These are phyloP conservation scores for Hydrolagus colliei DNA, from an alignment of 2,797 vertebrate genomes.

Conservation along the genomic window DNA sequence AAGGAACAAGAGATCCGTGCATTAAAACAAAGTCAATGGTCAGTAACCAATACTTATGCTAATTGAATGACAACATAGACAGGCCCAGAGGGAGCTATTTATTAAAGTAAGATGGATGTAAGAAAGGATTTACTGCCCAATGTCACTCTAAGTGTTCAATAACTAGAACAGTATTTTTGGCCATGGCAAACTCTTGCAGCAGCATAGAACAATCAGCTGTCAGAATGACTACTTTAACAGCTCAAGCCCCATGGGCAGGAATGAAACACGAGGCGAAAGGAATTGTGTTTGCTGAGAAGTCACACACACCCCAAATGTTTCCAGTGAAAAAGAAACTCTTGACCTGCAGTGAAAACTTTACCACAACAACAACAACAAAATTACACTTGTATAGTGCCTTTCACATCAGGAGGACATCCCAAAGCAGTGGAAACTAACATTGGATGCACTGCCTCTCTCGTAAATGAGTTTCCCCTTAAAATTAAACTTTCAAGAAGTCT, in stretches of 20 bases:
- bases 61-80: neutral
- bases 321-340: slow-evolving; percentile 5
- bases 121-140: slow-evolving; percentile 6
- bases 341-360: neutral
- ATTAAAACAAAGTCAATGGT: slow-evolving; percentile 34
- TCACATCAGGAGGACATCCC: no score
- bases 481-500: neutral
- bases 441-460: neutral
- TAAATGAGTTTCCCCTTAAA: neutral
- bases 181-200: neutral
- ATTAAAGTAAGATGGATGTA: neutral
- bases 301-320: neutral
- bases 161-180: neutral
- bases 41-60: neutral
- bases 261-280: neutral
- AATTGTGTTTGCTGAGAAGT: slow-evolving; percentile 1
- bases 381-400: no score
- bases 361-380: no score
- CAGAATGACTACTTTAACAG: slow-evolving; percentile 21
- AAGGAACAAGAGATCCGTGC: slow-evolving; percentile 44
- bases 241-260: neutral
- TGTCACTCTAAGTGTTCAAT: neutral
- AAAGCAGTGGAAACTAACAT: no score
- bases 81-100: slow-evolving; percentile 13
- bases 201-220: neutral